Base-by-base conservation (phyloP, 2,888 invertebrate species). In the Ophioninae sp. region DNA sequence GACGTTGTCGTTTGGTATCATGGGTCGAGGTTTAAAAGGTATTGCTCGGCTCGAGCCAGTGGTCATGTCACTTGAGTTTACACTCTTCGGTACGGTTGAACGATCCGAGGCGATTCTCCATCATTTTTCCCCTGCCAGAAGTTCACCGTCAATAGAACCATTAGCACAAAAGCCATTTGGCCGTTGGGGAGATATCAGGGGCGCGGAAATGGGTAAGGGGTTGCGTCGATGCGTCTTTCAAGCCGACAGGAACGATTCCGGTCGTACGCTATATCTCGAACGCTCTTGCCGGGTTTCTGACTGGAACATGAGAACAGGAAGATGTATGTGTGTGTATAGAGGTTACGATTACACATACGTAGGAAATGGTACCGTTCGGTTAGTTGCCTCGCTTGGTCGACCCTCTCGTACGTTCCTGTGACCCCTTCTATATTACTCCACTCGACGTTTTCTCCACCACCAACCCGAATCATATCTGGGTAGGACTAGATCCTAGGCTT, bases 241-340 rank as follows among this genome's bases (percentile, higher is more conserved):
- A 72, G 69, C 69, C 65, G 84, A 86, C 87, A 86, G 86, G 82
- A 88, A 88, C 87, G 86, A 87, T 87, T 88, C 87, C 85, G 80
- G 80, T 79, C 74, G 85, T 87, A 82, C 77, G 80, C 88, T 82
- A 69, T 70, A 79, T 77, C 67, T 75, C 56, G 23, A 72, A 67
- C 37, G 44, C 56, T 65, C 68, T 80, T 50, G 50, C 44, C 76
- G 70, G 68, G 73, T 37, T 75, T 72, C 76, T 21, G 59, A 68
- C 74, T 30, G 76, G 81, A 80, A 81, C 77, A 68, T 57, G 41
- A 61, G 62, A 73, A 62, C 67, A 44, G 37, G 50, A 50, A 50
- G 5, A 17, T 50, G 68, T 59, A 21, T 69, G 30, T 50, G 13
- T 50, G 13, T 69, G 50, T 69, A 30, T 59, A 41, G 41, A 59